phyloP scores from a whole-genome alignment of 2,113 vertebrate genomes.

The Eubucco bourcierii region DNA sequence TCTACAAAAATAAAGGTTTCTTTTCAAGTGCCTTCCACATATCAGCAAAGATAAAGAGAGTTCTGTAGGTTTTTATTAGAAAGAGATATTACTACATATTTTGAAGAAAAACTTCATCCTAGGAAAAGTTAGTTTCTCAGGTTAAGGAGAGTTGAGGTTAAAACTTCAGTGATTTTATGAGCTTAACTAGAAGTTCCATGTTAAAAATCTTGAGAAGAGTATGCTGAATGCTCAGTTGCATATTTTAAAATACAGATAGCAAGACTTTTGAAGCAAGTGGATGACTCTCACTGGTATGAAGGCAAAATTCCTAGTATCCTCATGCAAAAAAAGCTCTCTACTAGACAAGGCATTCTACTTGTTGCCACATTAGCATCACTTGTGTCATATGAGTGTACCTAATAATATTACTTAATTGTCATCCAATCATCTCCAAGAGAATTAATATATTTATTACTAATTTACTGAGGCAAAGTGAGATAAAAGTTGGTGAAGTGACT shows the following conservation, averaged over 20 bases:
- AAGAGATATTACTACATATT: neutral
- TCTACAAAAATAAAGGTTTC: neutral
- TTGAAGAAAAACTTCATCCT: neutral
- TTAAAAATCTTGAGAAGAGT: neutral
- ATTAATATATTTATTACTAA: neutral
- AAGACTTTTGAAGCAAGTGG: neutral
- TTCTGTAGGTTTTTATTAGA: neutral
- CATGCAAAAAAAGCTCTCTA: neutral
- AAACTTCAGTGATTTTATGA: neutral
- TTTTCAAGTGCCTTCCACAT: neutral
- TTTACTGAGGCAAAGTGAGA: neutral
- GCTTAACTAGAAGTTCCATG: neutral
- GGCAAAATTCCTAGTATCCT: neutral
- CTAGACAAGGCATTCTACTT: neutral
- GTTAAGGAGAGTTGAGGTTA: neutral
- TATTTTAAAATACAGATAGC: neutral
- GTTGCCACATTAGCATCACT: neutral
- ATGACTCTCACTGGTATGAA: neutral
- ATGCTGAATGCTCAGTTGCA: neutral
- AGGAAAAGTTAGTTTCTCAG: neutral
- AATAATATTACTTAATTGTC: neutral
- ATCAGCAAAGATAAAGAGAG: neutral
- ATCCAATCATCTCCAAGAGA: neutral
- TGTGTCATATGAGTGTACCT: neutral
- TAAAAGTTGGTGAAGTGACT: neutral